Evolutionary conservation across 2,888 invertebrate species (phyloP).

Genomic region (Parnassius orleans): DNA sequence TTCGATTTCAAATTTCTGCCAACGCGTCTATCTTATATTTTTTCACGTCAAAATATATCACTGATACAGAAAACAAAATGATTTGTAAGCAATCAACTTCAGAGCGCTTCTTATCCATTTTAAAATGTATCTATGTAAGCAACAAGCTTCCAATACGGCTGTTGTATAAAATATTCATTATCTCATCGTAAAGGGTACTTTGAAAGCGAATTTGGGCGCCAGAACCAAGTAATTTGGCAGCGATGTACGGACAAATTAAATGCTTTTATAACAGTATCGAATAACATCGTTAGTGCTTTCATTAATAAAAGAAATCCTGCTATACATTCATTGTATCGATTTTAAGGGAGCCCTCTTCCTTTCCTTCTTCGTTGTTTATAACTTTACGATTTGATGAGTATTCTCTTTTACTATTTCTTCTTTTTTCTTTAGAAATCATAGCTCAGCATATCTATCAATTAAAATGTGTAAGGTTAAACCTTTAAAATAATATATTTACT

Average conservation of each 20-base stretch:
- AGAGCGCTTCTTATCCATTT: constrained; percentile 9
- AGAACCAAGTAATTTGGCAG: constrained; percentile 55
- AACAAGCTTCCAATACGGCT: constrained; percentile 37
- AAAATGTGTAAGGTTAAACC: too few species aligned
- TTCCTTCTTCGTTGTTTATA: too few species aligned
- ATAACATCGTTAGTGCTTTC: constrained; percentile 34
- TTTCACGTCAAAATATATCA: too few species aligned
- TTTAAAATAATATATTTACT: too few species aligned
- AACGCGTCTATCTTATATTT: too few species aligned
- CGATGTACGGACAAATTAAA: constrained; percentile 48
- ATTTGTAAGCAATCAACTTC: background rate
- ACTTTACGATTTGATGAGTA: too few species aligned
- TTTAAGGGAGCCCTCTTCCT: too few species aligned
- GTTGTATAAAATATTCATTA: constrained; percentile 75
- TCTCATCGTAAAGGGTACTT: constrained; percentile 57
- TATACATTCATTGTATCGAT: too few species aligned
- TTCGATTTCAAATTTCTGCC: too few species aligned
- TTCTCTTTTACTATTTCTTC: too few species aligned
- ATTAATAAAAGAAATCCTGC: constrained; percentile 26
- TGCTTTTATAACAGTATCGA: constrained; percentile 38
- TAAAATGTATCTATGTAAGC: constrained; percentile 11
- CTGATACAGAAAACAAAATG: background rate
- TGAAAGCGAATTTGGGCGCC: constrained; percentile 34
- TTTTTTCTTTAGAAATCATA: too few species aligned
- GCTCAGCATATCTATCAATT: too few species aligned